Base-by-base conservation (phyloP, 2,888 invertebrate species). In the Drosophila mimetica region DNA sequence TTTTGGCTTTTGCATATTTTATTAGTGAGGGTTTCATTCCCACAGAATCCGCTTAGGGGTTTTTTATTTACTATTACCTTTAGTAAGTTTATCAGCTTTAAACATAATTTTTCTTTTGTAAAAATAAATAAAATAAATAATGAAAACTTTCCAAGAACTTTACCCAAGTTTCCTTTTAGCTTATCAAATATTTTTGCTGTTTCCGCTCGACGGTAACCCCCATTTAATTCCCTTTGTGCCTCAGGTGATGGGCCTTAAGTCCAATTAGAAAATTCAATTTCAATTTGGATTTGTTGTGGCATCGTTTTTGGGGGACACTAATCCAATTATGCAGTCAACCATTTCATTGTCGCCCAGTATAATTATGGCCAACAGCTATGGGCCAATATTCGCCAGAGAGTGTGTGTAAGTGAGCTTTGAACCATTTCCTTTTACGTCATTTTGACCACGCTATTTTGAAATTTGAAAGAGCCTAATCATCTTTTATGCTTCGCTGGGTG, bases 401-500 rank as follows among this genome's bases (percentile, higher is more conserved):
- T 50, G 36, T 48, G 25, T 47, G 50, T 30, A 13, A 36, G 22
- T 46, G 48, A 46, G 42, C 50, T 50, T 52, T 53, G 47, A 60
- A 50, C 58, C 46, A 59, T 74, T 82, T 73, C 47, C 71, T 78
- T 84, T 78, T 66, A 71, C 83, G 59, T 77, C 69, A 76, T 64
- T 69, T 70, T 70, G 65, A 59, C 60, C 64, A 65, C 59, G 75
- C 55, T 50, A 64, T 74, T 67, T 70, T 52, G 48, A 72, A 77
- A 74, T 88, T 87, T 65, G 44, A 80, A 88, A 77, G 61, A 67
- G 73, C 86, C 83, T 77, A 86, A 83, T 83, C 87, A 83, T 88
- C 81, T 83, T 83, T 88, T 71, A 83, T 86, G 83, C 60, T 36
- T 47, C 51, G 71, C 36, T 39, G 69, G 42, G 30, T 74, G 67